Evolutionary conservation across 2,888 invertebrate species (phyloP), one percentile per base, ranked within the genome.

Genomic region (Sussaba pulchella): DNA sequence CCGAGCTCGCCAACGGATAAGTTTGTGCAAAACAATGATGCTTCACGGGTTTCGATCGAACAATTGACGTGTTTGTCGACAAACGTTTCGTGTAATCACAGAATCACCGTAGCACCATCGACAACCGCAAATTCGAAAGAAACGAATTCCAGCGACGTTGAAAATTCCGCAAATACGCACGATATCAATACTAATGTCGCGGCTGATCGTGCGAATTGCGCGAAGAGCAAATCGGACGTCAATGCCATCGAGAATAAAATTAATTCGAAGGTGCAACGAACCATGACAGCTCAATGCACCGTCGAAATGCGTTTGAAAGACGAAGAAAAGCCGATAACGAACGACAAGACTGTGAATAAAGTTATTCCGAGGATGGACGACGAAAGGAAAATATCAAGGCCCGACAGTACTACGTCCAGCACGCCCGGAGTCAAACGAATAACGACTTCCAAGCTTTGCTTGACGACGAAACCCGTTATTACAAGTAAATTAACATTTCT

Each of bases 381-480:
- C n/a, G 45, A 19, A 43, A 69, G 69, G 47, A 81, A 77, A 76
- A 76, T 81, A 9, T 81, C 77, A n/a, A 81, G 69, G 36, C 81
- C 81, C 50, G 81, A 81, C 19, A 81, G 81, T 41, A 81, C 81
- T 3, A 81, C 81, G 4, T 70, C 71, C 0, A 61, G 52, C 26
- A 64, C 50, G 14, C 72, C 76, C 1, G 24, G 50, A 39, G 41
- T 63, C 1, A 77, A 81, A 39, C 69, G 69, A 81, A 70, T 70
- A 59, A 61, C 70, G 8, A 52, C 69, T 10, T 59, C 64, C n/a
- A 87, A 84, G 47, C 64, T 82, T 52, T 66, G 72, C 43, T 47
- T 82, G n/a, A 63, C 85, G 21, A 66, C 82, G 41, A 86, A 85
- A 71, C 64, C 87, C 43, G 54, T 82, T 50, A 83, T 83, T 43